These are phyloP conservation scores for Apistogramma diplotaenia DNA, from an alignment of 2,113 vertebrate species.

Conservation along the genomic window DNA sequence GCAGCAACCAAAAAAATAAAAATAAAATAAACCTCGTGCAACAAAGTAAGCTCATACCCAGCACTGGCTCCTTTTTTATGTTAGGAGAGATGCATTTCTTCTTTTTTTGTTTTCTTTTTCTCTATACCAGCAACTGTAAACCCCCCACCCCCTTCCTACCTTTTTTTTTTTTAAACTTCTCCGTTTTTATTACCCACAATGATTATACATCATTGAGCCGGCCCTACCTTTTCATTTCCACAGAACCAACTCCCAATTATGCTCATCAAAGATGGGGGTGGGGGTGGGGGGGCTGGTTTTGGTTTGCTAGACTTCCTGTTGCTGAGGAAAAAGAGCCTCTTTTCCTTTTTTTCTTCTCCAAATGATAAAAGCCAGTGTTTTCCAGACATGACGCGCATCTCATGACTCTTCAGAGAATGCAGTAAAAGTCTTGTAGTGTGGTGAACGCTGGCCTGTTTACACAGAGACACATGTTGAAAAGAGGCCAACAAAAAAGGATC, in stretches of 20 bases:
- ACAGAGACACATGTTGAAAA: slow-evolving; percentile 3
- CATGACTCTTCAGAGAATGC: slow-evolving; percentile 29
- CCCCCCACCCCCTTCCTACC: neutral
- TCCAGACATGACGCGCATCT: slow-evolving; percentile 53
- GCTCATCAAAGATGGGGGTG: slow-evolving; percentile 58
- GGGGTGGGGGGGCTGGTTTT: neutral
- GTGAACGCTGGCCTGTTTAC: neutral
- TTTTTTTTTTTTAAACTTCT: slow-evolving; percentile 24
- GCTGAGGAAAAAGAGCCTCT: slow-evolving; percentile 21
- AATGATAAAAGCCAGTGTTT: slow-evolving; percentile 62
- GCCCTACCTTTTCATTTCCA: slow-evolving; percentile 69
- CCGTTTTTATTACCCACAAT: slow-evolving; percentile 45
- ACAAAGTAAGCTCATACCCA: neutral
- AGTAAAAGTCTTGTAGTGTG: slow-evolving; percentile 18
- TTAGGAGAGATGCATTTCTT: neutral
- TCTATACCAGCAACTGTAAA: neutral
- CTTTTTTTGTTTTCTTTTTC: neutral
- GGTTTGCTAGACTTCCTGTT: slow-evolving; percentile 61
- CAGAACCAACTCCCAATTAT: slow-evolving; percentile 56
- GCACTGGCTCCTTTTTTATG: neutral
- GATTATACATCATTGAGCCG: slow-evolving; percentile 61
- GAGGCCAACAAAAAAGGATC: neutral
- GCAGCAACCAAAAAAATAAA: neutral
- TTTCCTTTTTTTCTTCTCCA: neutral
- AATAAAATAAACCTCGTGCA: neutral